Base-by-base conservation (phyloP, 1,140 invertebrate genomes). In the Arion vulgaris region DNA sequence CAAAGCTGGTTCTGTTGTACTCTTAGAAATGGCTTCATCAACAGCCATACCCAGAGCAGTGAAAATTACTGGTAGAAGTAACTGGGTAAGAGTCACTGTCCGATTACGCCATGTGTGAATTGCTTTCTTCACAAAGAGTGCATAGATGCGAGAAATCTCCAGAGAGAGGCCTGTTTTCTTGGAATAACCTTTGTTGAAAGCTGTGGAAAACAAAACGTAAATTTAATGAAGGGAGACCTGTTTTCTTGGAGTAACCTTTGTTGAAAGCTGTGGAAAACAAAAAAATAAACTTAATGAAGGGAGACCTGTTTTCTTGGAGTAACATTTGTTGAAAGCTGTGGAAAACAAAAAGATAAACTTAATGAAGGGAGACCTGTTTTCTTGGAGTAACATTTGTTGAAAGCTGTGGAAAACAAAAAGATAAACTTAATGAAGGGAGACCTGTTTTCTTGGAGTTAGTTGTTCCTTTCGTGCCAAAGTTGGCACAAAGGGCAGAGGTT, bases 121-220 rank as follows among this genome's bases (percentile, higher is more conserved):
- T 15, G 89, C 82, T 83, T 91, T 89, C 83, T 93, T 93, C 2
- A 90, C 79, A 66, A 93, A 80, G 85, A 93, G 89, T 2, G 89
- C 92, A 45, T 83, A 82, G 45, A 93, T 87, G 0, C 80, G 28
- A 11, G 57, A 57, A n/a, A 72, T 7, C 45, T 83, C 32, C 34
- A 84, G 45, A 2, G 32, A 5, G 7, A 84, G 0, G 0, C 83
- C 85, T 11, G 36, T 51, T 28, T 49, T 57, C 41, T 83, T 86
- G 0, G 17, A 66, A 66, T 80, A 86, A 7, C 85, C 85, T 49
- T 84, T 76, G 68, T 79, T 80, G 66, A 84, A 86, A 19, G 66
- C 85, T 86, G 80, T n/a, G 62, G 32, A 36, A 19, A 45, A 23
- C 9, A 57, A 11, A 57, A 45, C n/a, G n/a, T n/a, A n/a, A n/a